phyloP scores from a whole-genome alignment of 2,113 vertebrate genomes.

The Nycticebus coucang region DNA sequence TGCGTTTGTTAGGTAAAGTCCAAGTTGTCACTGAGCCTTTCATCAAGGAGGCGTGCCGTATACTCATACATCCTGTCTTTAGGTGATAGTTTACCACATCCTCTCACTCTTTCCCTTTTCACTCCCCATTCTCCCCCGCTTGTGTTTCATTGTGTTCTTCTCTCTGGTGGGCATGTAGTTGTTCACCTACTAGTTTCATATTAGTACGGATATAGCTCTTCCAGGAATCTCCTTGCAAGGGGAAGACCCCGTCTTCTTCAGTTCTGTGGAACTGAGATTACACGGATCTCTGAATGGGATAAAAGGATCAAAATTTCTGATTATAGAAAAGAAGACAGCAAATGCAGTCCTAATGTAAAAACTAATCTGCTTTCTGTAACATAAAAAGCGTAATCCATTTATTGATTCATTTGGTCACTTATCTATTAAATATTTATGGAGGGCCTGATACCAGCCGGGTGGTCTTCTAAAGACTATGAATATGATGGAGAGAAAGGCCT shows the following conservation, averaged over 20 bases:
- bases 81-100: no score
- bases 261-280: fast-evolving
- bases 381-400: neutral
- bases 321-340: fast-evolving
- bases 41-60: no score
- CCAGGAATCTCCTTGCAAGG: fast-evolving
- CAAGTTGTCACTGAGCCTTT: no score
- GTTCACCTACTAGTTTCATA: no score
- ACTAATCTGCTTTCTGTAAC: neutral
- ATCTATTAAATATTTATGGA: neutral
- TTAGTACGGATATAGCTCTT: neutral
- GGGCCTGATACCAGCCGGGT: neutral
- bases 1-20: no score
- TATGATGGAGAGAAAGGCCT: neutral
- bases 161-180: no score
- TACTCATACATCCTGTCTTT: no score
- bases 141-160: no score
- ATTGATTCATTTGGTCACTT: fast-evolving
- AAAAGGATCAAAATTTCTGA: neutral
- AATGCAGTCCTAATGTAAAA: neutral
- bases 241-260: neutral
- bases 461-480: fast-evolving
- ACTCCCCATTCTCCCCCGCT: no score
- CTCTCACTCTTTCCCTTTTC: no score
- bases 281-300: no score